Base-by-base conservation (phyloP, 1,140 invertebrate species). In the Calycopis cecrops region DNA sequence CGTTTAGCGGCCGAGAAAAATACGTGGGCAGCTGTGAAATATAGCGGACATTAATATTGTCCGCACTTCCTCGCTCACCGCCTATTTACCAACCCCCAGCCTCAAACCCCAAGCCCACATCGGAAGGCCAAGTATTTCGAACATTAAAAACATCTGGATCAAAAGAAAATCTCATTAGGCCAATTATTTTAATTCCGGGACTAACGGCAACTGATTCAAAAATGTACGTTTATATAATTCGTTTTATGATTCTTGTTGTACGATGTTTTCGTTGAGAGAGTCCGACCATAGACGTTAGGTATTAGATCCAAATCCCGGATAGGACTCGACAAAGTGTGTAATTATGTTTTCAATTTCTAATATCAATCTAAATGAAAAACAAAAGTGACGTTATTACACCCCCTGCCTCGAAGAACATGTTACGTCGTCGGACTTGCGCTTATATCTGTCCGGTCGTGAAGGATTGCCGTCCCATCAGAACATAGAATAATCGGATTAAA, bases 1-100 rank as follows among this genome's bases (percentile, higher is more conserved):
- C 69, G 71, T 76, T 69, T 72, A 48, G 53, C 49, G 60, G 55
- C 67, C 57, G 70, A 77, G 79, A 85, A 83, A 85, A 82, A 82
- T 83, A 71, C 71, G 68, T 65, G 66, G 63, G 68, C 70, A 59
- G 62, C 59, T 74, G 68, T 80, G 75, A 85, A 73, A 79, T 81
- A 85, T 85, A 59, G 68, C 54, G 59, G 62, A 66, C 78, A 85
- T 85, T 85, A 83, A 85, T 85, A 79, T 77, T 70, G 73, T 80
- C 76, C 74, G 68, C 76, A 81, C 74, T 79, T 83, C 78, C 76
- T 69, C 65, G 61, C 65, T 62, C 73, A 74, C 72, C 70, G 69
- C 69, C 70, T 79, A 79, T 79, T 81, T 76, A 72, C 73, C 72
- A 72, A 65, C 66, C 59, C 60, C 65, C 71, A 66, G 67, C 68